Evolutionary conservation across 2,113 vertebrate genomes (phyloP), one percentile per base, ranked within the genome.

Genomic region (Poicephalus meyeri): DNA sequence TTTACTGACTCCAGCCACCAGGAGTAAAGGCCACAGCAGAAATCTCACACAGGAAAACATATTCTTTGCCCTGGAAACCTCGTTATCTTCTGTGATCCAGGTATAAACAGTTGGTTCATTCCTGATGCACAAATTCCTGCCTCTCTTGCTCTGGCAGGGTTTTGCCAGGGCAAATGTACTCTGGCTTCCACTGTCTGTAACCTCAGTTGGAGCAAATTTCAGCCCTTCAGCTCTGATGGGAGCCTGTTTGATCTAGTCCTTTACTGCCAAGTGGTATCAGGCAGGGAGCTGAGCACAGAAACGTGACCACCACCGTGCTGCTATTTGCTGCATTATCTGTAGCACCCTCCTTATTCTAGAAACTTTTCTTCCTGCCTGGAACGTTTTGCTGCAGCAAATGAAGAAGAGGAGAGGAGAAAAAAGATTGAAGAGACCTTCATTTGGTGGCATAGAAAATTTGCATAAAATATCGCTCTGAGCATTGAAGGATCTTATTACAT

Each of bases 391-490:
- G 95, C 63, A 82, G 86, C 95, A 97, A 96, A 97, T 97, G 83
- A 90, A 93, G 71, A 56, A 71, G 55, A 15, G 6, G 35, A 58
- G 26, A 19, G 6, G 24, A 15, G 5, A 8, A 24, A 0, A 8
- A 8, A 13, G 20, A 52, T 33, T 84, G 87, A 79, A 63, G 96
- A 97, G 91, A 97, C 95, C 96, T 97, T 97, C 98, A 96, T 95
- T 97, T 93, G 94, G 96, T 96, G 90, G 93, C 96, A 93, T 90
- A 97, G 86, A 94, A 82, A 95, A 98, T 98, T 99, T 98, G 98
- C 98, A 99, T 98, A 98, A 98, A 98, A 98, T 98, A 97, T 98
- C 98, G 99, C 98, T 98, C 98, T 98, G 98, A 99, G 98, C 98
- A 98, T 97, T 95, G 87, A 84, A 98, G 98, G 98, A 98, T 99